Base-by-base conservation (phyloP, 2,888 invertebrate species). In the Morpho deidamia region DNA sequence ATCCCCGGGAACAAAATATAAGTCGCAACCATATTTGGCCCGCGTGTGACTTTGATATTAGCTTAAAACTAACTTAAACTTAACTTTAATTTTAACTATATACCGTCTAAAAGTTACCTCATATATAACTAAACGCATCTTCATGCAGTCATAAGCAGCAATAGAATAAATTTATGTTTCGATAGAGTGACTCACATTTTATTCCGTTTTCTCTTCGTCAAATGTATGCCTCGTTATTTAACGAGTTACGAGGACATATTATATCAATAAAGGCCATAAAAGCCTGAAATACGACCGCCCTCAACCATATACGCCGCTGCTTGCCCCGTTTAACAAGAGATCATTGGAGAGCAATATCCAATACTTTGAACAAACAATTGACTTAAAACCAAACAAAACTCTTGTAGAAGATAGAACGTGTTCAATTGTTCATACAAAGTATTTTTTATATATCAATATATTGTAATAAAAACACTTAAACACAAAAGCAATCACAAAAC, bases 171-270 rank as follows among this genome's bases (percentile, higher is more conserved):
- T 71, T 67, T 23, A 23, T 23, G 3, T 71, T 80, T 78, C 75
- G 74, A 71, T 77, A 72, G 63, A 68, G 63, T 87, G 88, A 86
- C 85, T 85, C 86, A 88, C 86, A 85, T 87, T 87, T 76, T 69
- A 69, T 64, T 65, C 63, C 64, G 57, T n/a, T 40, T 10, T 63
- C 35, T 10, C 34, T 64, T 53, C 61, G 61, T 58, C 59, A 49
- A 40, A 56, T 54, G 49, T 50, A 48, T 11, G 41, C n/a, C 8
- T 34, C 41, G 48, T n/a, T n/a, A 41, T 23, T 5, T 7, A 11
- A n/a, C 11, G 32, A 3, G 10, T 9, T 9, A 14, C 9, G n/a
- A 38, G 12, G 23, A 23, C 23, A 23, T 23, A 46, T n/a, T n/a
- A n/a, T n/a, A n/a, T n/a, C n/a, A n/a, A n/a, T 38, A 33, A 8